These are phyloP conservation scores for Cephalophus harveyi DNA, from an alignment of 2,113 vertebrate species.

Conservation along the genomic window DNA sequence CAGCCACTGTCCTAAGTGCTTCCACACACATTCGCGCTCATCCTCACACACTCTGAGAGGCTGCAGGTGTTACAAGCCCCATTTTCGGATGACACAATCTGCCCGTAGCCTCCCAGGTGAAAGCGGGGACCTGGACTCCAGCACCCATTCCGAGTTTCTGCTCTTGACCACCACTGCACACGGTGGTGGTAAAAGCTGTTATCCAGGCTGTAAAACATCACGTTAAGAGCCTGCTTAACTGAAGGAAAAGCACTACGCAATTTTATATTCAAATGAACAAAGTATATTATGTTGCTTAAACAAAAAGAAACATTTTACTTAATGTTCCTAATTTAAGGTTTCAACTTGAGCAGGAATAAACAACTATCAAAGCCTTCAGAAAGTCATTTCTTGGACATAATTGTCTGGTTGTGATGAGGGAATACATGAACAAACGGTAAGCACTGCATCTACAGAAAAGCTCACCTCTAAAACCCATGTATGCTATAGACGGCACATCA, in stretches of 20 bases:
- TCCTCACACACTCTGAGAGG: background rate
- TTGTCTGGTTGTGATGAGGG: background rate
- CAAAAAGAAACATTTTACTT: background rate
- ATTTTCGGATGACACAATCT: background rate
- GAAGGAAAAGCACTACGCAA: rapidly evolving
- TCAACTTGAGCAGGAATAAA: background rate
- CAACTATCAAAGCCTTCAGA: background rate
- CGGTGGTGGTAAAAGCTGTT: rapidly evolving
- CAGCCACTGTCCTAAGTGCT: too few relatives aligned
- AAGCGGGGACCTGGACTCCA: background rate
- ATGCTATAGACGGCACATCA: rapidly evolving
- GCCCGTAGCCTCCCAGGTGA: rapidly evolving
- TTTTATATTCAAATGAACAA: too few relatives aligned
- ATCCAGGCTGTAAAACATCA: rapidly evolving
- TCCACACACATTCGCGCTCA: rapidly evolving
- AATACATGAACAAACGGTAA: background rate
- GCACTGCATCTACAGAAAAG: background rate
- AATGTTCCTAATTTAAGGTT: background rate
- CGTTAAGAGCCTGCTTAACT: rapidly evolving
- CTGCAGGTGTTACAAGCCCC: rapidly evolving
- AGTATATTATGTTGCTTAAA: background rate
- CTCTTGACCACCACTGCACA: background rate
- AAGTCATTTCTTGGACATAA: background rate
- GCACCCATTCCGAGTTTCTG: too few relatives aligned
- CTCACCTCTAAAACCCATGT: background rate